Base-by-base conservation (phyloP, 2,113 vertebrate species). In the Turnix velox region DNA sequence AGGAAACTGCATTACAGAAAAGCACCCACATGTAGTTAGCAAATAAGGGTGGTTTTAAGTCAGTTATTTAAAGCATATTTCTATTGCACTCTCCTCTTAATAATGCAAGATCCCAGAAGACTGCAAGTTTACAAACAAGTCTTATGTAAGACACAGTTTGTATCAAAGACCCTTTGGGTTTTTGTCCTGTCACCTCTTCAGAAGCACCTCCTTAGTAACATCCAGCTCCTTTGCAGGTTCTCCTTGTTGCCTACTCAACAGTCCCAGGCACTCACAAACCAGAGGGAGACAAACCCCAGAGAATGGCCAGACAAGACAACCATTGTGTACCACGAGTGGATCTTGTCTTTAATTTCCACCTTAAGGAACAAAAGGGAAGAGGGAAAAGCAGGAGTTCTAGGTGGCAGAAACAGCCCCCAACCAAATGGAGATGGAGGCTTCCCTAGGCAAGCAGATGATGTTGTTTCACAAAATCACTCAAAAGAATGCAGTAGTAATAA, bases 181-280 rank as follows among this genome's bases (percentile, higher is more conserved):
- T 78, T 9, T 14, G 31, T 35, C 42, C 2, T 0, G 43, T n/a
- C 54, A 68, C 45, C 24, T 84, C 30, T 78, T 19, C 30, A 59
- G 24, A 6, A 85, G 14, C 75, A 65, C 22, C 14, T 48, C 35
- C 39, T 61, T 37, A 58, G 6, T 37, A 67, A 42, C 22, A 42
- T 4, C 9, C 45, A 66, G 12, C 22, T 69, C 27, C 15, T 24
- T 45, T 30, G 23, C 57, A 89, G 37, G 40, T 46, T 69, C 25
- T 54, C 51, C 42, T 61, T 0, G 0, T 14, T 77, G 54, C 58
- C 31, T 31, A 24, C 12, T 31, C 30, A 61, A 31, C 28, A 45
- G 22, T 19, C 30, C 51, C 3, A 5, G 28, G 25, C 42, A 24
- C 18, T 63, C 43, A 25, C 15, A 72, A 74, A 54, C 14, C 33